Evolutionary conservation across 2,888 invertebrate species (phyloP).

Genomic region (Ormia ochracea): DNA sequence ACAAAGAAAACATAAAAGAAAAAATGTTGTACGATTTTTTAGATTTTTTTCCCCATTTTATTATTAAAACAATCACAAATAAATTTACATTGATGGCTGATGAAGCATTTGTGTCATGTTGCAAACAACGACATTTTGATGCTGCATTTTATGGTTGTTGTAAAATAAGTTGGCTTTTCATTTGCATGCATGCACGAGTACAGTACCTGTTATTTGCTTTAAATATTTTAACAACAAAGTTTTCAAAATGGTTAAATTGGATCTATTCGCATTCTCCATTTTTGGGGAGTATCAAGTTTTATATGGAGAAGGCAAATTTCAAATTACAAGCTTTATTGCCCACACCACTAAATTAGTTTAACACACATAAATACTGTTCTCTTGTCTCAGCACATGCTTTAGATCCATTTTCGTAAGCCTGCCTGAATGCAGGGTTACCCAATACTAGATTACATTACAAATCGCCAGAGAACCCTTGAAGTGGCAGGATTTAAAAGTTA

Average conservation of each 20-base stretch:
- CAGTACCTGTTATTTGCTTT: too few species aligned
- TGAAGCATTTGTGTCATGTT: slow-evolving; percentile 60
- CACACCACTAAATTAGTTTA: neutral
- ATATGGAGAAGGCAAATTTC: neutral
- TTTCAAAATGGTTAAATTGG: neutral
- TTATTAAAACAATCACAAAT: slow-evolving; percentile 58
- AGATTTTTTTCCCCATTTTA: slow-evolving; percentile 18
- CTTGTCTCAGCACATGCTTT: neutral
- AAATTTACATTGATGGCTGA: slow-evolving; percentile 57
- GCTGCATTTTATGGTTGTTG: slow-evolving; percentile 40
- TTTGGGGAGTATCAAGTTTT: slow-evolving; percentile 32
- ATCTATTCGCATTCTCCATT: slow-evolving; percentile 8
- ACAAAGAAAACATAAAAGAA: neutral
- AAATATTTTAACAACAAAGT: slow-evolving; percentile 23
- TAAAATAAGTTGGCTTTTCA: neutral
- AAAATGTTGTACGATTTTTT: neutral
- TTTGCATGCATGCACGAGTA: too few species aligned
- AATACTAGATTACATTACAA: too few species aligned
- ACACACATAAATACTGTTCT: too few species aligned
- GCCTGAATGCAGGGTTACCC: neutral
- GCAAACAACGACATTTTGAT: slow-evolving; percentile 48
- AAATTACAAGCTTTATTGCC: slow-evolving; percentile 11
- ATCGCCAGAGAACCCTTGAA: too few species aligned
- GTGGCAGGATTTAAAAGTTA: too few species aligned
- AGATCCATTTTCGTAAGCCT: too few species aligned